phyloP scores from a whole-genome alignment of 1,140 invertebrate genomes.

The Gonioctena quinquepunctata region DNA sequence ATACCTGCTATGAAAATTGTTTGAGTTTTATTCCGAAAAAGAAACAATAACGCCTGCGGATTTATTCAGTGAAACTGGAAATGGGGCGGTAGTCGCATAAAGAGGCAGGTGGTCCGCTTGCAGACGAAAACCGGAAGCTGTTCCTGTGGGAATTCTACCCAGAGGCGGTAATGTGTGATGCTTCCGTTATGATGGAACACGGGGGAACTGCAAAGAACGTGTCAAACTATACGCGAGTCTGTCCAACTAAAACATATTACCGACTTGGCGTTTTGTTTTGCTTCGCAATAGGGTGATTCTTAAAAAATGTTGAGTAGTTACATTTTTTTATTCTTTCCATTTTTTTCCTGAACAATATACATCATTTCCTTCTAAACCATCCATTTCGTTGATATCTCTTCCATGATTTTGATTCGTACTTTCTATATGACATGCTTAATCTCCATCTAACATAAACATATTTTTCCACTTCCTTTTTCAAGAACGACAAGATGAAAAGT shows the following conservation, averaged over 20 bases:
- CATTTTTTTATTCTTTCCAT: no score
- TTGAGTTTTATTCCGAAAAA: background rate
- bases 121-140: slow-evolving; percentile 1
- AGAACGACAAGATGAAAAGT: no score
- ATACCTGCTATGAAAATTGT: no score
- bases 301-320: no score
- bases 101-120: background rate
- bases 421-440: no score
- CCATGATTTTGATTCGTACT: no score
- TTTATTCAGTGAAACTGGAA: background rate
- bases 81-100: background rate
- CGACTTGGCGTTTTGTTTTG: background rate
- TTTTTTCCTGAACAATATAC: no score
- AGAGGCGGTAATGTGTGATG: slow-evolving; percentile 27
- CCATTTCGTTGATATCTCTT: no score
- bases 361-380: no score
- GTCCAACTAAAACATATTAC: background rate
- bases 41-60: background rate
- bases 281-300: no score
- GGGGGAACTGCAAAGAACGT: background rate
- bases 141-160: slow-evolving; percentile 15
- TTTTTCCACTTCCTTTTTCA: no score
- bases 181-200: slow-evolving; percentile 22
- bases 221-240: slow-evolving; percentile 13
- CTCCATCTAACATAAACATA: no score